phyloP scores from a whole-genome alignment of 2,888 invertebrate genomes.

The Theristus sp. region DNA sequence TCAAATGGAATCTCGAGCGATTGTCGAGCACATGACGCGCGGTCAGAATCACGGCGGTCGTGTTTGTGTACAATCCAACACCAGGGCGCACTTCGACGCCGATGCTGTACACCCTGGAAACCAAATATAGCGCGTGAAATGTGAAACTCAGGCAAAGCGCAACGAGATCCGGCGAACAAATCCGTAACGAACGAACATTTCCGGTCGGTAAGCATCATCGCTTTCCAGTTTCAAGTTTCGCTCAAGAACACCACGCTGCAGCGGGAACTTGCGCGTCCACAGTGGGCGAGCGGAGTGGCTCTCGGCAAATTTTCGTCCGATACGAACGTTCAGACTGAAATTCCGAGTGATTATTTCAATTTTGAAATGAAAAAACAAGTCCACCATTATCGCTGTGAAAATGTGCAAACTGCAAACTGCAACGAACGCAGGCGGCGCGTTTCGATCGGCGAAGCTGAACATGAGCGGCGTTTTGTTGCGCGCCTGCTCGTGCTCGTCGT shows the following conservation, averaged over 20 bases:
- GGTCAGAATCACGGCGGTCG: conserved; percentile 74
- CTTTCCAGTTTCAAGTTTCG: conserved; percentile 17
- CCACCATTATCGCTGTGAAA: neutral
- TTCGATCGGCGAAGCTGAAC: conserved; percentile 77
- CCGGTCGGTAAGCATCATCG: too few species aligned
- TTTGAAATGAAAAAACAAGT: too few species aligned
- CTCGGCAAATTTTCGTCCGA: neutral
- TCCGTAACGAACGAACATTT: too few species aligned
- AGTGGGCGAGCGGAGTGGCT: neutral
- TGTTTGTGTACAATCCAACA: conserved; percentile 66
- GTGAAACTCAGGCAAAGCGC: neutral
- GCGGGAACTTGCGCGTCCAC: conserved; percentile 9
- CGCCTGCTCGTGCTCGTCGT: conserved; percentile 76
- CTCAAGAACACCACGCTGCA: conserved; percentile 20
- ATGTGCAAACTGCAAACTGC: neutral
- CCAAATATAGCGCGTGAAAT: neutral
- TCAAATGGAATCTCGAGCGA: conserved; percentile 52
- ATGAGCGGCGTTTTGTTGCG: conserved; percentile 74
- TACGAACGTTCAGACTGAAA: neutral
- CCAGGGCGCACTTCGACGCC: conserved; percentile 75
- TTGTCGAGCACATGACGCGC: conserved; percentile 85
- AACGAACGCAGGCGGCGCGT: conserved; percentile 42
- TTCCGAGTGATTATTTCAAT: too few species aligned
- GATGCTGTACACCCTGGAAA: conserved; percentile 50
- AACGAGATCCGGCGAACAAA: too few species aligned